These are phyloP conservation scores for Lineus longissimus DNA, from an alignment of 1,140 invertebrate species.

Conservation along the genomic window DNA sequence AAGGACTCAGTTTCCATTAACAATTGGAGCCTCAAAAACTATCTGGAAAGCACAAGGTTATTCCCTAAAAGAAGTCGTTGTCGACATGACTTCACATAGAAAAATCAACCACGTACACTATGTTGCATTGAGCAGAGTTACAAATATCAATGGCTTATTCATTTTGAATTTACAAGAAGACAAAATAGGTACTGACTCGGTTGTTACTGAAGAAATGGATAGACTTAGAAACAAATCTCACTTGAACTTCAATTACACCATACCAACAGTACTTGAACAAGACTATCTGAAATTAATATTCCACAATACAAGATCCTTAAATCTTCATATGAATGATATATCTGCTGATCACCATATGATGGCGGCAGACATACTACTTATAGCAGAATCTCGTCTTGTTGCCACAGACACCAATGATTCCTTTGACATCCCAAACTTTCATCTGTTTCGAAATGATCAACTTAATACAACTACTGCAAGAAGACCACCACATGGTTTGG, in stretches of 20 bases:
- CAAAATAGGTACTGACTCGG: neutral
- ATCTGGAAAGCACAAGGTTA: neutral
- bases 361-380: neutral
- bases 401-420: neutral
- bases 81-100: neutral
- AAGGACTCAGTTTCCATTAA: neutral
- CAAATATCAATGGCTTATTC: neutral
- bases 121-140: conserved; percentile 4
- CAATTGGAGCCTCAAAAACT: neutral
- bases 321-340: neutral
- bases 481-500: neutral
- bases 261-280: neutral
- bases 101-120: neutral
- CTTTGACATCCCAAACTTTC: neutral
- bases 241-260: neutral
- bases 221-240: neutral
- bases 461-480: neutral
- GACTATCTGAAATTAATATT: neutral
- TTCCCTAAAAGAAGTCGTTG: neutral
- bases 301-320: neutral
- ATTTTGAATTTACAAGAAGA: neutral
- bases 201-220: neutral
- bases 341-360: neutral
- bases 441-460: neutral
- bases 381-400: neutral